Evolutionary conservation across 2,888 invertebrate species (phyloP).

Genomic region (Cordylochernes scorpioides): DNA sequence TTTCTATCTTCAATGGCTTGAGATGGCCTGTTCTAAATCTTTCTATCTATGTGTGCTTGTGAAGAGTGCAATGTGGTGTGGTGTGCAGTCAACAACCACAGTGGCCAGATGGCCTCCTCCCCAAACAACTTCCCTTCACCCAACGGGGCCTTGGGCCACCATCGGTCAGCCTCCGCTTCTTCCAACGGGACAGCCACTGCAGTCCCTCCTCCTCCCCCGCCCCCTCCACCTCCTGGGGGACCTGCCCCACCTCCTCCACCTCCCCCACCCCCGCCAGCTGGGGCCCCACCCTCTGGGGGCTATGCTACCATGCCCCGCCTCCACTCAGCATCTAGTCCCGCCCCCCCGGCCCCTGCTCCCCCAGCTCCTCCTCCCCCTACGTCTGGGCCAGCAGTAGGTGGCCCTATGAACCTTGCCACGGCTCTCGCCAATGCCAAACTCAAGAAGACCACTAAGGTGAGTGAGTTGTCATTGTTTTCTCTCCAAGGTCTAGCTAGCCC

Average conservation of each 20-base stretch:
- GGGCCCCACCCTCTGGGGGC: constrained; percentile 2
- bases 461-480: no score
- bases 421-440: constrained; percentile 59
- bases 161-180: constrained; percentile 8
- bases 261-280: constrained; percentile 20
- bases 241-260: constrained; percentile 17
- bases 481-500: no score
- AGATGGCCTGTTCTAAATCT: no score
- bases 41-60: no score
- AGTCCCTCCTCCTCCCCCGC: constrained; percentile 13
- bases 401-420: constrained; percentile 37
- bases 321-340: constrained; percentile 1
- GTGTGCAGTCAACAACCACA: no score
- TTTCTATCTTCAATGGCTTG: no score
- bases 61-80: no score
- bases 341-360: constrained; percentile 5
- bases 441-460: constrained; percentile 19
- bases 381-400: constrained; percentile 9
- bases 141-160: background rate
- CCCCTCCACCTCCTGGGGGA: constrained; percentile 10
- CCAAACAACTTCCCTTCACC: constrained; percentile 1
- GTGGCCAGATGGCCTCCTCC: no score
- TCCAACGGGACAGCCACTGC: constrained; percentile 12
- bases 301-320: background rate
- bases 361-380: constrained; percentile 26